Conservation (phyloP, 2,888 invertebrate genomes). For the Argynnis bischoffii region DNA sequence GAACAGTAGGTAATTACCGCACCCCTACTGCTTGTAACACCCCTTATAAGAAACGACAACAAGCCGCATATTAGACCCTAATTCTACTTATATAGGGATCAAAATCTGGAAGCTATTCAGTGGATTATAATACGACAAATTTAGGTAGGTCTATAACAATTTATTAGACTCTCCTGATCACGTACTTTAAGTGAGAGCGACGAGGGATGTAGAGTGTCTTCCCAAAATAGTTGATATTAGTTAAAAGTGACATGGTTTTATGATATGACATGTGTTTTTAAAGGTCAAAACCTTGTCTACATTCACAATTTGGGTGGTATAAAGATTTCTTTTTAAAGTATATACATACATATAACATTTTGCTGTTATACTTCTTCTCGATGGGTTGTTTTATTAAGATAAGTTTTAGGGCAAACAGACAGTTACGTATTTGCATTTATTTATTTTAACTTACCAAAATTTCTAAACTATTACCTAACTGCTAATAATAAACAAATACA, state of each 20-base stretch:
- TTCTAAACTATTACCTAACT: too few species aligned
- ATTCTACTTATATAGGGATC: conserved; percentile 28
- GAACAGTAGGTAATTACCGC: conserved; percentile 68
- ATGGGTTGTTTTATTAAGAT: too few species aligned
- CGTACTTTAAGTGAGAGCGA: conserved; percentile 35
- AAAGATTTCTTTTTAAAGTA: not conserved
- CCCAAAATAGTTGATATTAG: conserved; percentile 45
- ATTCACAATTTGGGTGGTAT: not conserved
- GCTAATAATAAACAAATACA: not conserved
- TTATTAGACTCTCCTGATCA: conserved; percentile 42
- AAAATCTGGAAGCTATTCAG: conserved; percentile 27
- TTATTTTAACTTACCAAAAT: too few species aligned
- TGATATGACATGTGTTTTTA: conserved; percentile 60
- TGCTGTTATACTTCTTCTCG: too few species aligned
- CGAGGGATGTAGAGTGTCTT: conserved; percentile 45
- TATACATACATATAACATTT: too few species aligned
- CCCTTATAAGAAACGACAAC: conserved; percentile 47
- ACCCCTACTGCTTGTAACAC: conserved; percentile 58
- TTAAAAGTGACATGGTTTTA: conserved; percentile 53
- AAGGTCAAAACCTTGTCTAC: conserved; percentile 52
- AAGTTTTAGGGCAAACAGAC: too few species aligned
- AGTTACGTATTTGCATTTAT: too few species aligned
- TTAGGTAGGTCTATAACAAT: conserved; percentile 50
- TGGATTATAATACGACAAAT: conserved; percentile 46
- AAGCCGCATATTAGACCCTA: conserved; percentile 42